Evolutionary conservation across 2,113 vertebrate species (phyloP).

Genomic region (Vireo altiloquus): DNA sequence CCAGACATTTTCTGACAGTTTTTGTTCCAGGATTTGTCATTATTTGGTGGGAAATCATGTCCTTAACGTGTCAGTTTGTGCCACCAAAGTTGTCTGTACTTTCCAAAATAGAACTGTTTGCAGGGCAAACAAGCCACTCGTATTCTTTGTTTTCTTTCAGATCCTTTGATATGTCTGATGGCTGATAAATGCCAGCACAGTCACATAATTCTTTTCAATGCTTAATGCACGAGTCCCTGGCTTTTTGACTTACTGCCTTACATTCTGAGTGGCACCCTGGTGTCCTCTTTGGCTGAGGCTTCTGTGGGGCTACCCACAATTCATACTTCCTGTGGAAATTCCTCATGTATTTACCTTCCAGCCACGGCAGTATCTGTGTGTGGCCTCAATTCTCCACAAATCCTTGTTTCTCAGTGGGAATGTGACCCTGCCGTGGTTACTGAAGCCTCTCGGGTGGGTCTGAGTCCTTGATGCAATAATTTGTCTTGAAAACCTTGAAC

Average conservation of each 20-base stretch:
- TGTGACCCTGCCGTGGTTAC: rapidly evolving
- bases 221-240: neutral
- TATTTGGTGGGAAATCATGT: neutral
- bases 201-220: neutral
- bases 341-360: neutral
- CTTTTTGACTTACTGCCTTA: neutral
- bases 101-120: neutral
- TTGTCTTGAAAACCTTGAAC: neutral
- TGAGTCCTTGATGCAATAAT: neutral
- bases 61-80: neutral
- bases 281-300: neutral
- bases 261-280: neutral
- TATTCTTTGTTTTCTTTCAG: neutral
- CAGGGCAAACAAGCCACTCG: neutral
- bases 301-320: neutral
- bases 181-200: neutral
- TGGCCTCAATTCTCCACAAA: neutral
- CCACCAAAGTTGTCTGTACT: neutral
- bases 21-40: neutral
- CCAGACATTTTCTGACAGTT: neutral
- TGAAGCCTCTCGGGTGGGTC: neutral
- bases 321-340: neutral
- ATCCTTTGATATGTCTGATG: neutral
- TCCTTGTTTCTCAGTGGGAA: neutral
- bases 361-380: neutral